Evolutionary conservation across 1,140 invertebrate genomes (phyloP).

Genomic region (Apolygus lucorum): DNA sequence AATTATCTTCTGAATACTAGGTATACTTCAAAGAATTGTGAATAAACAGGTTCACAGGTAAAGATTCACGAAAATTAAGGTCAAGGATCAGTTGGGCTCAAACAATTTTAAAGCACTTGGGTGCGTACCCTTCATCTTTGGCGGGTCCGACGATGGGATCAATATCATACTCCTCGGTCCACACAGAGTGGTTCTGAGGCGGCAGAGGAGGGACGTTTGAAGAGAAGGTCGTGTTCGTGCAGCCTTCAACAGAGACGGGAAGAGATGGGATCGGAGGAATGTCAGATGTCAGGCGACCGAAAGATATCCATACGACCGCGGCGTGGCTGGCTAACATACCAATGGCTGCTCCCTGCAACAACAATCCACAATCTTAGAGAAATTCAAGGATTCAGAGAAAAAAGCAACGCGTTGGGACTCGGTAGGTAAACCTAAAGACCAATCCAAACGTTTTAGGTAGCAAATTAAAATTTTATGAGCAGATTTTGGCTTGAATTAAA

Average conservation of each 20-base stretch:
- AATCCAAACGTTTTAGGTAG: no score
- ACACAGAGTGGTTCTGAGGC: constrained; percentile 22
- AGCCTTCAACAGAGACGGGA: constrained; percentile 50
- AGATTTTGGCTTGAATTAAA: no score
- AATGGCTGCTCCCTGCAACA: constrained; percentile 48
- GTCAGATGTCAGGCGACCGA: constrained; percentile 48
- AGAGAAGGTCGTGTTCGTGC: constrained; percentile 55
- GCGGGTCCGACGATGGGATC: constrained; percentile 29
- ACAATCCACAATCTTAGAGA: no score
- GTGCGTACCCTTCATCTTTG: constrained; percentile 26
- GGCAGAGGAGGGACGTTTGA: constrained; percentile 40
- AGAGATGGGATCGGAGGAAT: constrained; percentile 42
- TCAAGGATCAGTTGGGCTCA: no score
- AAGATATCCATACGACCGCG: constrained; percentile 55
- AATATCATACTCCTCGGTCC: constrained; percentile 27
- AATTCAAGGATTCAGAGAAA: no score
- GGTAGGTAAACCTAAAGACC: no score
- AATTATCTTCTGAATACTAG: background rate
- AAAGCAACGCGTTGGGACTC: no score
- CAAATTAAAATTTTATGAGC: no score
- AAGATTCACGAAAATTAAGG: background rate
- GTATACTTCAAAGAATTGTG: background rate
- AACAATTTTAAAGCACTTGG: background rate
- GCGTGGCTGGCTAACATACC: constrained; percentile 58
- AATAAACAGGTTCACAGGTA: background rate